Evolutionary conservation across 2,113 vertebrate species (phyloP), one percentile per base, ranked within the genome.

Genomic region (Tachuris rubrigastra): DNA sequence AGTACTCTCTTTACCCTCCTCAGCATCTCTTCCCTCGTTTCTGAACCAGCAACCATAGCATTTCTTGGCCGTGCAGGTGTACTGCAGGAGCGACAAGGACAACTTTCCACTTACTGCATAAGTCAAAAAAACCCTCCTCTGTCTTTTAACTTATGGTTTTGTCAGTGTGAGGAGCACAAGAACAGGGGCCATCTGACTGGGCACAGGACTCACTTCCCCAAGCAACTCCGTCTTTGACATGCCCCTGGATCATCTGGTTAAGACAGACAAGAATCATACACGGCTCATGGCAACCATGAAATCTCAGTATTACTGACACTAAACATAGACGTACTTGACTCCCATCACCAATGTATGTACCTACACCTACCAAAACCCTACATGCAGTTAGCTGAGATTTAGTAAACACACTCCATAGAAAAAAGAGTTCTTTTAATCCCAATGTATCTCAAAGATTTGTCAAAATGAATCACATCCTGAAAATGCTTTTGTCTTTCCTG

Each of bases 51-150:
- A 52, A 2, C 37, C 17, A 9, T 14, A 37, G 72, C 59, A 50
- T 13, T 88, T 79, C 67, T 65, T 65, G 78, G 53, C 24, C 37
- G 47, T 44, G 85, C 47, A 87, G 62, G 47, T 63, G 56, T 25
- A 28, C 8, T 35, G 44, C 24, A 42, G n/a, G 33, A 79, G 35
- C 20, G 71, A 27, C 59, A 67, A 77, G 30, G 39, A 56, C 16
- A 85, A 53, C 6, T 5, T 80, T 69, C 37, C 46, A 52, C 19
- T 76, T 27, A 47, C 0, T 3, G 2, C 0, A 0, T 42, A 42
- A 33, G 13, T 15, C 13, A 60, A 60, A 53, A 78, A 68, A 60
- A 7, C 27, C 3, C 5, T 14, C 44, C 46, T 10, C 25, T 79
- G 18, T 15, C 66, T 68, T 79, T 83, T 67, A 88, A 76, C 1